Evolutionary conservation across 2,888 invertebrate genomes (phyloP), one percentile per base, ranked within the genome.

Genomic region (Pseudococcus longispinus): DNA sequence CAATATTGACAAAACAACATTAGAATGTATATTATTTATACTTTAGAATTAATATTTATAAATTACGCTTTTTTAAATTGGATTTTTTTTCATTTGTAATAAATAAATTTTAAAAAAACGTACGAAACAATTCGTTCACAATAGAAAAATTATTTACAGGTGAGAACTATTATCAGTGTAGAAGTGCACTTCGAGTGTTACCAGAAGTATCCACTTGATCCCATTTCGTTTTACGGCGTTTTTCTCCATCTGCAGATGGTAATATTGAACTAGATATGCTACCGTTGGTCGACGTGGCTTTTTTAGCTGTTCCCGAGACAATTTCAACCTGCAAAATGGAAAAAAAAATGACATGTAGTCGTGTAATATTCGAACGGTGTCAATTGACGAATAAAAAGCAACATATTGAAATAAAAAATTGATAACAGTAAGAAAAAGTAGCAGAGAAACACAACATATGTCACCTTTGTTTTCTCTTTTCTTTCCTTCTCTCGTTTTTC

Each of bases 401-500:
- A 46, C 9, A n/a, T n/a, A n/a, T n/a, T n/a, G n/a, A n/a, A n/a
- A 3, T 8, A n/a, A 42, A 42, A 37, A 37, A 1, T 37, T 9
- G 37, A 37, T 37, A 37, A 37, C 9, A 37, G 11, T 11, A 23
- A 70, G 5, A 29, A 26, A n/a, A 29, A 15, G 11, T 82, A n/a
- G n/a, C 4, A 44, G 44, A 11, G 15, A 44, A 44, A 4, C 11
- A 60, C 11, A 60, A 55, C 51, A 60, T 18, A 23, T 15, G 8
- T 70, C 84, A 90, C 89, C 91, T 97, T 97, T 18, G 96, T 94
- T 89, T 95, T 93, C 55, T 96, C 96, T 90, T 96, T 96, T 89
- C 95, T 94, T 89, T 97, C 97, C 90, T 97, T 97, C 90, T 97
- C 97, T 87, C 97, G 92, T 89, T 95, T 95, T 88, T 97, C 96